Evolutionary conservation across 2,888 invertebrate genomes (phyloP).

Genomic region (Amorpha juglandis): DNA sequence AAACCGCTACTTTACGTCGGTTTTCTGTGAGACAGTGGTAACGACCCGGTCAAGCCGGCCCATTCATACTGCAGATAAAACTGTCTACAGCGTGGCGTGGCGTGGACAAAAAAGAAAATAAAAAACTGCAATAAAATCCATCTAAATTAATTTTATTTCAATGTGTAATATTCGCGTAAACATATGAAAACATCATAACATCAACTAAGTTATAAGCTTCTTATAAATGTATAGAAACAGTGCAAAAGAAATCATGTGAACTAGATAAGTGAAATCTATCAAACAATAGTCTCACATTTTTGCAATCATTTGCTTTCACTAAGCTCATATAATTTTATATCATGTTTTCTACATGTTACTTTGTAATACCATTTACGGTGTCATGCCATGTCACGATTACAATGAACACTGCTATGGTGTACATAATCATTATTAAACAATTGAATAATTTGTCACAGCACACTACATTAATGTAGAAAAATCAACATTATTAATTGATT

Average conservation of each 20-base stretch:
- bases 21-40: no score
- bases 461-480: no score
- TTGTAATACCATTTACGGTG: neutral
- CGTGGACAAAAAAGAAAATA: no score
- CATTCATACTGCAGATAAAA: no score
- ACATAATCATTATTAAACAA: conserved; percentile 6
- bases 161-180: no score
- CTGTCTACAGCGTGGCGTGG: no score
- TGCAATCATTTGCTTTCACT: conserved; percentile 71
- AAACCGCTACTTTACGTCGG: no score
- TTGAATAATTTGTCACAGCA: conserved; percentile 2
- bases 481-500: no score
- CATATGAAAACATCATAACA: neutral
- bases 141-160: no score
- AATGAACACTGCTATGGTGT: neutral
- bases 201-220: neutral
- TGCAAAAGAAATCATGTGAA: conserved; percentile 63
- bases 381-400: conserved; percentile 7
- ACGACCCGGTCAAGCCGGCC: no score
- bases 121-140: no score
- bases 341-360: neutral
- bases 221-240: conserved; percentile 1
- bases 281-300: conserved; percentile 73
- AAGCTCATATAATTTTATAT: conserved; percentile 33
- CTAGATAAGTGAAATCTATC: conserved; percentile 68